Conservation (phyloP, 2,113 vertebrate species). For the Cyphomyrus discorhynchus region DNA sequence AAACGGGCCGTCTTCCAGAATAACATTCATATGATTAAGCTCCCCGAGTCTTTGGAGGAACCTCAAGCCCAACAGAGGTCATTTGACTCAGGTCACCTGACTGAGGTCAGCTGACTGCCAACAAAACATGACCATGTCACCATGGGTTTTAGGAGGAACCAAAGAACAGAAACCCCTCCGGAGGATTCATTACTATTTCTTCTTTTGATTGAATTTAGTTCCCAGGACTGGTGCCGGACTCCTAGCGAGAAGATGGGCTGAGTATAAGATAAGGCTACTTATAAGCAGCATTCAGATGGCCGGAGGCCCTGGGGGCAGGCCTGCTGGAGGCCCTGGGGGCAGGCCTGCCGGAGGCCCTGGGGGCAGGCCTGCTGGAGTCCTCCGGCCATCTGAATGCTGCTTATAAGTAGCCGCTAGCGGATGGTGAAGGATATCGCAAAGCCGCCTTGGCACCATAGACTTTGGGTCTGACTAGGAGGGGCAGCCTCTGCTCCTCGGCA, state of each 20-base stretch:
- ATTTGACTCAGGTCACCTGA: constrained; percentile 55
- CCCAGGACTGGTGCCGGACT: constrained; percentile 55
- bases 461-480: not conserved
- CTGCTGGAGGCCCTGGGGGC: too few species aligned
- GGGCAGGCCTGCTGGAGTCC: not conserved
- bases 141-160: constrained; percentile 51
- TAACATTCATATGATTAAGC: not conserved
- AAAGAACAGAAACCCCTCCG: constrained; percentile 27
- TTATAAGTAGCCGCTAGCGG: constrained; percentile 22
- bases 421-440: not conserved
- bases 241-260: constrained; percentile 52
- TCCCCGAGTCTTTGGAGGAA: constrained; percentile 30
- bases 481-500: not conserved
- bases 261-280: not conserved
- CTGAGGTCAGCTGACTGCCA: constrained; percentile 59
- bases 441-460: not conserved
- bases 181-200: constrained; percentile 13
- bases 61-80: constrained; percentile 54
- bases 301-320: not conserved
- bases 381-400: not conserved
- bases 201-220: constrained; percentile 63
- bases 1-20: not conserved
- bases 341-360: not conserved
- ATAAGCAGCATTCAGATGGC: constrained; percentile 10
- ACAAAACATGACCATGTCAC: constrained; percentile 55